Evolutionary conservation across 2,888 invertebrate species (phyloP).

Genomic region (Sepiola atlantica): DNA sequence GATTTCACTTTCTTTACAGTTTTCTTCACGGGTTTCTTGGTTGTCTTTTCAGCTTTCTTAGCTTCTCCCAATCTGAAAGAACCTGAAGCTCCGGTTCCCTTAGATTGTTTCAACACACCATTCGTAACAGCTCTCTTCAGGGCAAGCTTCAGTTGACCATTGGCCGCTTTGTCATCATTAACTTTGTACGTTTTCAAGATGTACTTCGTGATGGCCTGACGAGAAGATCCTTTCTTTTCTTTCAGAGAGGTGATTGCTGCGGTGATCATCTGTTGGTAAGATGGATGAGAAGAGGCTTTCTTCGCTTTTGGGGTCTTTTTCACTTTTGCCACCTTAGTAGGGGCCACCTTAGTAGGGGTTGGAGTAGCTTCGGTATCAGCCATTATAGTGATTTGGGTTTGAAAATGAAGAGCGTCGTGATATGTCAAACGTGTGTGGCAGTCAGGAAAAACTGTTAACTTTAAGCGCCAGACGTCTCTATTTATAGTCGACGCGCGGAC

Average conservation of each 20-base stretch:
- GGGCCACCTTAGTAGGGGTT: not conserved
- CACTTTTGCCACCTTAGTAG: not conserved
- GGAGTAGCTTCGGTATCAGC: conserved; percentile 51
- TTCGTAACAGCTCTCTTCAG: conserved; percentile 64
- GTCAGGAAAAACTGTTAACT: too few relatives aligned
- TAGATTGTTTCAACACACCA: conserved; percentile 63
- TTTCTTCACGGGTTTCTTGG: conserved; percentile 49
- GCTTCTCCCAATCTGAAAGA: conserved; percentile 54
- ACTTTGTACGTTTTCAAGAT: conserved; percentile 71
- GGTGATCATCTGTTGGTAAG: conserved; percentile 71
- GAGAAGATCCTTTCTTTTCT: conserved; percentile 71
- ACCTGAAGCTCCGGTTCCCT: conserved; percentile 56
- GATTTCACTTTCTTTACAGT: conserved; percentile 36
- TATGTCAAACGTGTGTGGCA: too few relatives aligned
- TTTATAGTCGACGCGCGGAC: conserved; percentile 58
- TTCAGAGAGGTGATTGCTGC: conserved; percentile 69
- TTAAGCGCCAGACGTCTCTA: conserved; percentile 44
- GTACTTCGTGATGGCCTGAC: conserved; percentile 73
- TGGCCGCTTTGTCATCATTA: conserved; percentile 55
- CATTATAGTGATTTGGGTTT: conserved; percentile 46
- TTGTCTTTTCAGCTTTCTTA: conserved; percentile 49
- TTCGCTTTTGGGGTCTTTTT: conserved; percentile 59
- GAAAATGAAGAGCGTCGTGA: not conserved
- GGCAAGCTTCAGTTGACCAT: conserved; percentile 66
- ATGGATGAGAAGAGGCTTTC: conserved; percentile 68